Evolutionary conservation across 2,888 invertebrate genomes (phyloP).

Genomic region (Heliconius charithonia): DNA sequence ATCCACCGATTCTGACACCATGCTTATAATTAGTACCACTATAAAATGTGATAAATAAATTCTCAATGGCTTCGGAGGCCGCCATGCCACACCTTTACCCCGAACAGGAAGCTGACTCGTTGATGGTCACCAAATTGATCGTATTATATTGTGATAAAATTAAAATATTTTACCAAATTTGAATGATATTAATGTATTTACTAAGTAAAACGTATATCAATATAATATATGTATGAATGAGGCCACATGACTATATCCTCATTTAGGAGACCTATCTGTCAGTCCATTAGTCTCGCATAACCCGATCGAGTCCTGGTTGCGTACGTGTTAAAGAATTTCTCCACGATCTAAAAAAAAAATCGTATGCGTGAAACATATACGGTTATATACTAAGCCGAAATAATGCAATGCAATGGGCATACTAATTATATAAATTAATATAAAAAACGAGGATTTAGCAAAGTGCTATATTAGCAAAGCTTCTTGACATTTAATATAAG

Average conservation of each 20-base stretch:
- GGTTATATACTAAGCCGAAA: too few species aligned
- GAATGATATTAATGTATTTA: neutral
- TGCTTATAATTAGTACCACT: neutral
- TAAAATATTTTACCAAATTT: constrained; percentile 10
- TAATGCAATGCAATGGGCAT: too few species aligned
- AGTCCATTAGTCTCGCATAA: too few species aligned
- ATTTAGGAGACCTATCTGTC: too few species aligned
- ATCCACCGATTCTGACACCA: constrained; percentile 1
- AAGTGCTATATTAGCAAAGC: neutral
- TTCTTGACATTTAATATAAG: neutral
- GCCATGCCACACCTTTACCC: neutral
- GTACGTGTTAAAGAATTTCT: too few species aligned
- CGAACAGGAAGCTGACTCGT: constrained; percentile 13
- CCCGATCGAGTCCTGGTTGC: too few species aligned
- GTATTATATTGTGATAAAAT: neutral
- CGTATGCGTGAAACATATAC: too few species aligned
- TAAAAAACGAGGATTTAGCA: too few species aligned
- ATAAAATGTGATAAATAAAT: constrained; percentile 19
- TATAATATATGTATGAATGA: neutral
- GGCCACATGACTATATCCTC: neutral
- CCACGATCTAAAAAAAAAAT: too few species aligned
- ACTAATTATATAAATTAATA: neutral
- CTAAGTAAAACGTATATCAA: neutral
- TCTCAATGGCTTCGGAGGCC: constrained; percentile 6
- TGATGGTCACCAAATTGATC: constrained; percentile 1